Evolutionary conservation across 2,888 invertebrate species (phyloP).

Genomic region (Heliconius sara): DNA sequence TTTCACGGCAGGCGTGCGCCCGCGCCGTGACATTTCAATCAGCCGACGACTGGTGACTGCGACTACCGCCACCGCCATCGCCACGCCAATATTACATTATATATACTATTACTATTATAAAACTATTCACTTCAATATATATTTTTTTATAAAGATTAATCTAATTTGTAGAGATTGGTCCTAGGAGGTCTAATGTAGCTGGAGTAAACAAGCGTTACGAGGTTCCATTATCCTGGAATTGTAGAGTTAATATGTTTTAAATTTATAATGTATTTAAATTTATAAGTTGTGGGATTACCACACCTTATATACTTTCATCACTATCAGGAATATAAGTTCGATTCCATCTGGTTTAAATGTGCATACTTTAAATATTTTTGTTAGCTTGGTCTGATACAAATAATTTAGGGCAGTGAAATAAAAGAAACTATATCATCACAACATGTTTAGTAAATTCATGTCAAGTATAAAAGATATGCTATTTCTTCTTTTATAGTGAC

Average conservation of each 20-base stretch:
- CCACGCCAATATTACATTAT: conserved; percentile 9
- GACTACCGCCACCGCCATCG: conserved; percentile 3
- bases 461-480: no score
- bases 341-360: no score
- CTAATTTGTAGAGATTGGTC: conserved; percentile 20
- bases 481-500: no score
- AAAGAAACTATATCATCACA: no score
- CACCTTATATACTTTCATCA: no score
- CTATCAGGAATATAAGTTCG: no score
- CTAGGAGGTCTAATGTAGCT: conserved; percentile 8
- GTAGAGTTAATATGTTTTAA: neutral
- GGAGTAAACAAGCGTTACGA: neutral
- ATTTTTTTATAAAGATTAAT: conserved; percentile 12
- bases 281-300: neutral
- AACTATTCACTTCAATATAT: conserved; percentile 20
- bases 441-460: no score
- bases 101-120: conserved; percentile 22
- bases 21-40: conserved; percentile 42
- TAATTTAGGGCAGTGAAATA: no score
- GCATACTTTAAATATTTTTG: neutral
- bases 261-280: neutral
- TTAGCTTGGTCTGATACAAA: no score
- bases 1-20: conserved; percentile 51
- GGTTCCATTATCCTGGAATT: neutral
- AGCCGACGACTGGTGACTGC: conserved; percentile 15